These are phyloP conservation scores for Drosophila pachea DNA, from an alignment of 1,140 invertebrate species.

Conservation along the genomic window DNA sequence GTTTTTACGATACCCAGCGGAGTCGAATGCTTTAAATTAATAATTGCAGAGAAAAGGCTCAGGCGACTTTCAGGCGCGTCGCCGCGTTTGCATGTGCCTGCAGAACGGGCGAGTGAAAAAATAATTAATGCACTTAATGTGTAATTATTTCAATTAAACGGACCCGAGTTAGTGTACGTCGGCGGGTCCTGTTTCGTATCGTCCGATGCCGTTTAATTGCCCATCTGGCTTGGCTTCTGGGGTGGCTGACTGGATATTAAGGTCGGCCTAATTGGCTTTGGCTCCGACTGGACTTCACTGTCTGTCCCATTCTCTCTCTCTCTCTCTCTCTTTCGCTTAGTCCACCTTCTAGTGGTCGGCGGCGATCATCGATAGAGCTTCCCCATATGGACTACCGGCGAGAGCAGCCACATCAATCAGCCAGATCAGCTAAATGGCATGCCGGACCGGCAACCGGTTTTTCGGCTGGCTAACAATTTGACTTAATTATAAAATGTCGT, in stretches of 20 bases:
- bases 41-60: slow-evolving; percentile 64
- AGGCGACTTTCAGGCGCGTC: slow-evolving; percentile 46
- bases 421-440: slow-evolving; percentile 44
- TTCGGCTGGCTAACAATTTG: slow-evolving; percentile 37
- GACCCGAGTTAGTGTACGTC: slow-evolving; percentile 18
- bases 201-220: slow-evolving; percentile 41
- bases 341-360: background rate
- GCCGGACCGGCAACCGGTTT: slow-evolving; percentile 48
- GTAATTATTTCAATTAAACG: slow-evolving; percentile 78
- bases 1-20: slow-evolving; percentile 68
- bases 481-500: slow-evolving; percentile 70
- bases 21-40: slow-evolving; percentile 73
- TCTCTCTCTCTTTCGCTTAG: background rate
- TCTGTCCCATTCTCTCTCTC: background rate
- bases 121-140: slow-evolving; percentile 78
- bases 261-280: slow-evolving; percentile 62
- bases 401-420: slow-evolving; percentile 54
- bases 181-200: slow-evolving; percentile 24
- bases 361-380: slow-evolving; percentile 46
- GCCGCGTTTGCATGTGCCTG: slow-evolving; percentile 33
- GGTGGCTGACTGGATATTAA: slow-evolving; percentile 42
- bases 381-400: slow-evolving; percentile 32
- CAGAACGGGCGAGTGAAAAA: slow-evolving; percentile 60
- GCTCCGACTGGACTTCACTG: slow-evolving; percentile 15
- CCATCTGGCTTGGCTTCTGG: slow-evolving; percentile 3